Percentiles rank a stretch among this genome's conserved stretches.
Evolutionary conservation across 2,797 vertebrate species (phyloP).

Genomic region (Caiman crocodilus): DNA sequence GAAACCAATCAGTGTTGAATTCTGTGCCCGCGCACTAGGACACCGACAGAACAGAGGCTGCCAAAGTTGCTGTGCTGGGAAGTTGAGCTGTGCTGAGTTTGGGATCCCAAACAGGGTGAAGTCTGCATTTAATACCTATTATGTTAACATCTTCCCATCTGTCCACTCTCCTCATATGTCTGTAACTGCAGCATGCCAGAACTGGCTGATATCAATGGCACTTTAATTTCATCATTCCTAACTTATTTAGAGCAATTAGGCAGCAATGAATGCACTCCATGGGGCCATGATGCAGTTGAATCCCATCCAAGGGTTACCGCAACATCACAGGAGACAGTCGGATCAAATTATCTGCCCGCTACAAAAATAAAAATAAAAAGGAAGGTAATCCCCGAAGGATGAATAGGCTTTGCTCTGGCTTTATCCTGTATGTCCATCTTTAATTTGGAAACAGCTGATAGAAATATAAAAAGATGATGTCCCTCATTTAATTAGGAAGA

Average conservation of each 20-base stretch:
- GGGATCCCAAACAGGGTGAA: slow-evolving; percentile 34
- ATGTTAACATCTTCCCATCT: slow-evolving; percentile 69
- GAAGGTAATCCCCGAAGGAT: slow-evolving; percentile 36
- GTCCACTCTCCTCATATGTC: slow-evolving; percentile 42
- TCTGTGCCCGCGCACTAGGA: background rate
- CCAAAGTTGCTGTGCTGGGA: background rate
- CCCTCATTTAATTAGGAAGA: slow-evolving; percentile 56
- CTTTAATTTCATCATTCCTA: slow-evolving; percentile 75
- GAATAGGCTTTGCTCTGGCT: slow-evolving; percentile 24
- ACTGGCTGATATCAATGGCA: slow-evolving; percentile 56
- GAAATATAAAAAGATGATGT: slow-evolving; percentile 41
- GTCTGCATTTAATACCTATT: slow-evolving; percentile 66
- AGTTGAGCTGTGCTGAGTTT: slow-evolving; percentile 4
- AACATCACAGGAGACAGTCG: slow-evolving; percentile 41
- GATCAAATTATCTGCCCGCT: slow-evolving; percentile 42
- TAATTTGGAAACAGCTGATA: slow-evolving; percentile 58
- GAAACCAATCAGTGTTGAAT: background rate
- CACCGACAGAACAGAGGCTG: background rate
- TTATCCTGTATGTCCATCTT: slow-evolving; percentile 37
- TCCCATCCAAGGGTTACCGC: slow-evolving; percentile 66
- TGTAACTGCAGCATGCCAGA: slow-evolving; percentile 23
- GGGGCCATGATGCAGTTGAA: slow-evolving; percentile 69
- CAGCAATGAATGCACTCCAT: slow-evolving; percentile 50
- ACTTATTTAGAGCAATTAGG: slow-evolving; percentile 76
- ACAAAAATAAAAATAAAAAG: slow-evolving; percentile 48